These are phyloP conservation scores for Trichogramma evanescens DNA, from an alignment of 2,888 invertebrate species.

Conservation along the genomic window DNA sequence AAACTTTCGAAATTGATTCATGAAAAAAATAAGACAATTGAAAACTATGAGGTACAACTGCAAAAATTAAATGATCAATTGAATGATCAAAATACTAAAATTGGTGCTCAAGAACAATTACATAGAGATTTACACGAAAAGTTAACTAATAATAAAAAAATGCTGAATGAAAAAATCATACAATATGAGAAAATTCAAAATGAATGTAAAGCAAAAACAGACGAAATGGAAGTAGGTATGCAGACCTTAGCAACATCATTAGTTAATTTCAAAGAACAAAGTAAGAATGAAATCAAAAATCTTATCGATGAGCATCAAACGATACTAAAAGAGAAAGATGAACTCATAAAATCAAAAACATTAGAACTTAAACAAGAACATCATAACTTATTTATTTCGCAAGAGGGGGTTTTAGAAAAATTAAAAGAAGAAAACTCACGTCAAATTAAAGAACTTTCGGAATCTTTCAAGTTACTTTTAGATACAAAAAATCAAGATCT, in stretches of 20 bases:
- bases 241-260: constrained; percentile 33
- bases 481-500: constrained; percentile 51
- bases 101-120: constrained; percentile 28
- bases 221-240: constrained; percentile 35
- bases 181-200: constrained; percentile 43
- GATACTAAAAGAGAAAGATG: constrained; percentile 52
- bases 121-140: constrained; percentile 38
- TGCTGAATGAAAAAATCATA: constrained; percentile 39
- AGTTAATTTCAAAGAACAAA: constrained; percentile 46
- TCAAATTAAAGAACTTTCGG: constrained; percentile 30
- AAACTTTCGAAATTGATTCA: constrained; percentile 40
- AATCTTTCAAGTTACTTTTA: constrained; percentile 48
- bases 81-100: constrained; percentile 34
- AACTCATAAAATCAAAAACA: constrained; percentile 33
- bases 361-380: constrained; percentile 29
- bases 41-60: constrained; percentile 39
- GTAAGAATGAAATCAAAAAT: constrained; percentile 46
- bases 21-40: constrained; percentile 36
- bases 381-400: constrained; percentile 25
- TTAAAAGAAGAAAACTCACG: constrained; percentile 30
- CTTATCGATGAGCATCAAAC: constrained; percentile 50
- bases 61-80: constrained; percentile 31
- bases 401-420: constrained; percentile 28
- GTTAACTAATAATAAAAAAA: constrained; percentile 39
- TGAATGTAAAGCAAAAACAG: constrained; percentile 32